Conservation (phyloP, 2,888 invertebrate species). For the Brachylomia viminalis region DNA sequence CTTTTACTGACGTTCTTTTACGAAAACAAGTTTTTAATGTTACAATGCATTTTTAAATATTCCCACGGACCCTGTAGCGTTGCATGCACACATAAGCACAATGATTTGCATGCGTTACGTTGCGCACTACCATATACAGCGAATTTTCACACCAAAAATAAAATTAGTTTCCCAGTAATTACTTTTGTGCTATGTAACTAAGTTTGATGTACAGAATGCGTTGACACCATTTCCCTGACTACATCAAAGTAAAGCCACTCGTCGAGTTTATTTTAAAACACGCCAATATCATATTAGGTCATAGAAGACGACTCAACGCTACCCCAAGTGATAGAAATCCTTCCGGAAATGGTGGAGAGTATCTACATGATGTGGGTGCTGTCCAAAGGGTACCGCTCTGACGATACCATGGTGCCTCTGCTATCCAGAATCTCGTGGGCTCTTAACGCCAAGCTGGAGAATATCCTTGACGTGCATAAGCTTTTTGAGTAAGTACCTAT, state of each 20-base stretch:
- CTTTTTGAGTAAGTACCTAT: slow-evolving; percentile 94
- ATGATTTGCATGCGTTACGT: no score
- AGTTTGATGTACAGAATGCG: no score
- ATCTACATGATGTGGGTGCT: slow-evolving; percentile 97
- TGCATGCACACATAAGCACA: no score
- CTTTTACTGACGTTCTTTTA: no score
- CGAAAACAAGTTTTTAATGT: no score
- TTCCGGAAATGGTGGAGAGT: slow-evolving; percentile 95
- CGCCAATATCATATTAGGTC: slow-evolving; percentile 83
- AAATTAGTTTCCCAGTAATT: no score
- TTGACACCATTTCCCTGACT: not conserved
- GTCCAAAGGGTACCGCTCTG: slow-evolving; percentile 95
- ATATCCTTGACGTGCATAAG: slow-evolving; percentile 92
- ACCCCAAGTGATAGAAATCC: slow-evolving; percentile 92
- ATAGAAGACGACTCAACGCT: slow-evolving; percentile 93
- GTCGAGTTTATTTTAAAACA: not conserved
- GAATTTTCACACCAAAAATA: no score
- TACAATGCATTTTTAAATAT: no score
- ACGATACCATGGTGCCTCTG: slow-evolving; percentile 96
- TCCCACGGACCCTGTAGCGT: no score
- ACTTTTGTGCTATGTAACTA: no score
- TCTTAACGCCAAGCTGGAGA: slow-evolving; percentile 94
- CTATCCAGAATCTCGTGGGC: slow-evolving; percentile 96
- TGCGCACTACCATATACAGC: no score
- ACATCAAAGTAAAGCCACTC: not conserved